Percentiles rank a stretch among this genome's conserved stretches.
phyloP scores from a whole-genome alignment of 2,888 invertebrate genomes.

The Amaurobius ferox region DNA sequence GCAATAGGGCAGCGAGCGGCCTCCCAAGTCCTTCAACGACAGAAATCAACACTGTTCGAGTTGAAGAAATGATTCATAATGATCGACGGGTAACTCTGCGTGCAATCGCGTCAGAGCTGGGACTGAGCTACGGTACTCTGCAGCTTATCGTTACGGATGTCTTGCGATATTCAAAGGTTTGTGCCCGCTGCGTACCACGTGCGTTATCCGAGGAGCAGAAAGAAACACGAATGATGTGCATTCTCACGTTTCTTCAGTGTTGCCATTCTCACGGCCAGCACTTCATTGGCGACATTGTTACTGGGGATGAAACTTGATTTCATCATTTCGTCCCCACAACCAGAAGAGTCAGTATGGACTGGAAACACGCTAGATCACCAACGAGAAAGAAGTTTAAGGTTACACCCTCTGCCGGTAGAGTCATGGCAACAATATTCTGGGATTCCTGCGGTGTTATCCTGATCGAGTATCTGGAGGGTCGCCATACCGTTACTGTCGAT shows the following conservation, averaged over 20 bases:
- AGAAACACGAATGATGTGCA: slow-evolving; percentile 28
- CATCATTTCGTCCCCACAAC: slow-evolving; percentile 23
- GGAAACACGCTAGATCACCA: slow-evolving; percentile 21
- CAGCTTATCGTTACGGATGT: slow-evolving; percentile 17
- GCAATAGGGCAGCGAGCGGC: slow-evolving; percentile 12
- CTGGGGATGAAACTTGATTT: neutral
- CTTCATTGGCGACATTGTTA: no score
- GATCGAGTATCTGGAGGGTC: no score
- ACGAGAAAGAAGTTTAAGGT: slow-evolving; percentile 19
- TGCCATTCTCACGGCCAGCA: slow-evolving; percentile 13
- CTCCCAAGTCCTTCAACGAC: slow-evolving; percentile 19
- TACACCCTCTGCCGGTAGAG: neutral
- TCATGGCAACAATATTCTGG: slow-evolving; percentile 19
- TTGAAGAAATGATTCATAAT: no score
- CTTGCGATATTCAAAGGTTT: no score
- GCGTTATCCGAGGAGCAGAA: slow-evolving; percentile 28
- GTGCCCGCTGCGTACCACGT: slow-evolving; percentile 15
- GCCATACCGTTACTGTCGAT: no score
- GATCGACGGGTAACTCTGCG: no score
- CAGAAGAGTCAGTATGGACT: slow-evolving; percentile 18
- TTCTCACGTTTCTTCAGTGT: slow-evolving; percentile 20
- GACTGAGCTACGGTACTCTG: slow-evolving; percentile 8
- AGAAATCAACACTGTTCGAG: slow-evolving; percentile 5
- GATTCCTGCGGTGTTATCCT: no score
- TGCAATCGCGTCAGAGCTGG: no score